Evolutionary conservation across 2,888 invertebrate species (phyloP).

Genomic region (Oscheius sp.): DNA sequence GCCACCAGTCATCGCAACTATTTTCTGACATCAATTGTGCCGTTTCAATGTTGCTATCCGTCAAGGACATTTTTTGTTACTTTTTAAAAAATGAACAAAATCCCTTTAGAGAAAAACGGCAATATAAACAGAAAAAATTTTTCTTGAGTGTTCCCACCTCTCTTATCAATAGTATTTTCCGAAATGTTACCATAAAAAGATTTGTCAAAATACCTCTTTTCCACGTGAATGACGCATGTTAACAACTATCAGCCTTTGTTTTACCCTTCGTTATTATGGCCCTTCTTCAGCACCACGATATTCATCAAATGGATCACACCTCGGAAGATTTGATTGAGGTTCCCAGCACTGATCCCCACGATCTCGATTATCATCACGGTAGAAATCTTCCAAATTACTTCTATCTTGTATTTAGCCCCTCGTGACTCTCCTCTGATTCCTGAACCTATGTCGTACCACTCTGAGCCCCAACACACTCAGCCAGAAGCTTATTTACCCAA

Average conservation of each 20-base stretch:
- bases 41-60: too few relatives aligned
- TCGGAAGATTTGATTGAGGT: constrained; percentile 20
- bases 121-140: not conserved
- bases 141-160: too few relatives aligned
- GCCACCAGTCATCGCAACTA: too few relatives aligned
- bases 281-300: constrained; percentile 9
- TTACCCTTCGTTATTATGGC: too few relatives aligned
- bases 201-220: too few relatives aligned
- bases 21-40: too few relatives aligned
- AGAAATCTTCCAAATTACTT: not conserved
- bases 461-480: not conserved
- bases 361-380: constrained; percentile 13
- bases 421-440: constrained; percentile 17
- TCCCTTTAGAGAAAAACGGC: too few relatives aligned
- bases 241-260: not conserved
- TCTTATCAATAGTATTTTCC: too few relatives aligned
- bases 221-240: not conserved
- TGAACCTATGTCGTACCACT: constrained; percentile 1
- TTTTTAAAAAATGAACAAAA: too few relatives aligned
- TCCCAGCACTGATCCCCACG: constrained; percentile 3
- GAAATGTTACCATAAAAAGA: too few relatives aligned
- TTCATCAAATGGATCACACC: not conserved
- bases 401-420: not conserved
- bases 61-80: too few relatives aligned
- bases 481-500: not conserved